Conservation (phyloP, 2,888 invertebrate species). For the Sicus ferrugineus region DNA sequence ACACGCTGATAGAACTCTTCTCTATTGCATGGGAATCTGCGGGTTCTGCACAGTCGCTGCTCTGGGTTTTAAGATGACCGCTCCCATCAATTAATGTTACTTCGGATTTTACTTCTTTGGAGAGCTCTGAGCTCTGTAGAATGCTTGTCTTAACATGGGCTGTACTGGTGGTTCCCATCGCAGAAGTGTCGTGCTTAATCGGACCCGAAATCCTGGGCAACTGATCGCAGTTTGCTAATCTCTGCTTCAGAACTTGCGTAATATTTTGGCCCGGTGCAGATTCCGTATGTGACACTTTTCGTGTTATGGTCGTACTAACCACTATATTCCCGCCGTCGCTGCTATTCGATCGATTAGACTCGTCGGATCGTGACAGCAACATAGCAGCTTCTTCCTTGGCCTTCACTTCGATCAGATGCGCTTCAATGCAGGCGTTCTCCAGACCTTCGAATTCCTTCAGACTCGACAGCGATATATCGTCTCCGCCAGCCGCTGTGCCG, state of each 20-base stretch:
- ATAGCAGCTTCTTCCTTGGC: constrained; percentile 87
- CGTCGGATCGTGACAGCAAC: constrained; percentile 68
- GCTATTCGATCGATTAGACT: constrained; percentile 63
- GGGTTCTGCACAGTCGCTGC: constrained; percentile 66
- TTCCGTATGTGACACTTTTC: constrained; percentile 55
- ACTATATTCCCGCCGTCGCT: constrained; percentile 49
- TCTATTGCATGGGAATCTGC: too few relatives aligned
- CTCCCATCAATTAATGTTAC: too few relatives aligned
- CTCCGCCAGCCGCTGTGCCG: constrained; percentile 67
- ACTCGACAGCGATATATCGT: constrained; percentile 86
- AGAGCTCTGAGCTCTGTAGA: neutral
- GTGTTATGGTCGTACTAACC: constrained; percentile 50
- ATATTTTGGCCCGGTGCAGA: constrained; percentile 49
- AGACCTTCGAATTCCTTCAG: constrained; percentile 92
- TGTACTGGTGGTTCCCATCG: too few relatives aligned
- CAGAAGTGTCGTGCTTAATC: too few relatives aligned
- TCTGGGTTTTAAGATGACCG: constrained; percentile 65
- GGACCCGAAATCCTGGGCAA: neutral
- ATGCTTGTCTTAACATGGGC: neutral
- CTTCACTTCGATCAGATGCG: constrained; percentile 80
- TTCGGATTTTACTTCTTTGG: neutral
- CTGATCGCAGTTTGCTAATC: constrained; percentile 54
- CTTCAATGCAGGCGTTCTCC: constrained; percentile 87
- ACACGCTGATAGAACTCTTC: constrained; percentile 65
- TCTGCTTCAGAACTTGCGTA: constrained; percentile 63